These are phyloP conservation scores for Misgurnus anguillicaudatus DNA, from an alignment of 2,113 vertebrate species.

Conservation along the genomic window DNA sequence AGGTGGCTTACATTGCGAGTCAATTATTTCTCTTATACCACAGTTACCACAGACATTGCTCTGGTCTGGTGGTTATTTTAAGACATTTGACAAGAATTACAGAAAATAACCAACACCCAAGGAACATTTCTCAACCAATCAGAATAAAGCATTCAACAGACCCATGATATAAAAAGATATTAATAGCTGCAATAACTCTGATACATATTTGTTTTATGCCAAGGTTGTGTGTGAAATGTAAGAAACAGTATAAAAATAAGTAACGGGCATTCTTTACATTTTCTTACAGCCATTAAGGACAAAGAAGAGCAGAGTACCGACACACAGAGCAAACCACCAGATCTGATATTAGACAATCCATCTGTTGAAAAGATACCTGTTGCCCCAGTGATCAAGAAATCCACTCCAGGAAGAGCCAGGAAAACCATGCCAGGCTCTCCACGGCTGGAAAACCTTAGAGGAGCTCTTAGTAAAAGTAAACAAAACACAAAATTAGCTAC, in stretches of 20 bases:
- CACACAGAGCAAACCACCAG: slow-evolving; percentile 11
- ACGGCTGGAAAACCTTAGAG: slow-evolving; percentile 55
- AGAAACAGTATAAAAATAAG: background rate
- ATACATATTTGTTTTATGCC: no score
- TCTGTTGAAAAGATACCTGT: background rate
- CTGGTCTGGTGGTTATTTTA: no score
- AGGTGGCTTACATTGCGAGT: no score
- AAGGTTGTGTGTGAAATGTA: no score
- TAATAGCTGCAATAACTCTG: no score
- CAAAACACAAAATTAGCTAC: slow-evolving; percentile 58
- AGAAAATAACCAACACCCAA: no score
- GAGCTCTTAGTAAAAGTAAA: slow-evolving; percentile 56
- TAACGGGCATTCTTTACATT: background rate
- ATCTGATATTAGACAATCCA: background rate
- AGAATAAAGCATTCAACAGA: no score
- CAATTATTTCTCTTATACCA: no score
- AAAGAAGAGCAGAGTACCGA: slow-evolving; percentile 45
- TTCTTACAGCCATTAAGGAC: slow-evolving; percentile 48
- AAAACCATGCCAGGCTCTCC: slow-evolving; percentile 47
- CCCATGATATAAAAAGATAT: no score
- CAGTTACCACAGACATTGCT: no score
- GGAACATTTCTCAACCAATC: no score
- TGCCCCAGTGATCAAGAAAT: slow-evolving; percentile 15
- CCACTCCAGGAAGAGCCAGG: slow-evolving; percentile 54
- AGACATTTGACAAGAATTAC: no score